Evolutionary conservation across 2,797 vertebrate genomes (phyloP).

Genomic region (Gadopsis marmoratus): DNA sequence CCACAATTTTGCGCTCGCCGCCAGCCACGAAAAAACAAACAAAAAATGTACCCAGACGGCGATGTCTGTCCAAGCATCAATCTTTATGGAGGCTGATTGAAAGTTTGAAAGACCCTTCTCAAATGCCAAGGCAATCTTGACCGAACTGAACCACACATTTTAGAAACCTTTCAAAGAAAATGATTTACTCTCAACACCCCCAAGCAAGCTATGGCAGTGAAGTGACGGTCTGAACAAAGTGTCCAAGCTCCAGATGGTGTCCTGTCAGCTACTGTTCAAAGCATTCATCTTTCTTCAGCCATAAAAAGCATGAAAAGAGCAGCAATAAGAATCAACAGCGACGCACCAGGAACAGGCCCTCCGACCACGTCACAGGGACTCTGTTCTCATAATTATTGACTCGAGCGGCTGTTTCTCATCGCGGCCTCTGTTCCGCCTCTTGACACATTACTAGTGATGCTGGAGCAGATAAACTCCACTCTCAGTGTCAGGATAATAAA

Average conservation of each 20-base stretch:
- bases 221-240: conserved; percentile 45
- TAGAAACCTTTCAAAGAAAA: conserved; percentile 44
- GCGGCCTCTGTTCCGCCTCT: conserved; percentile 4
- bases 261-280: conserved; percentile 56
- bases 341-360: conserved; percentile 10
- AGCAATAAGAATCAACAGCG: conserved; percentile 8
- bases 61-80: background rate
- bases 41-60: background rate
- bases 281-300: conserved; percentile 34
- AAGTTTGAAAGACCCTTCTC: conserved; percentile 37
- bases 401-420: conserved; percentile 38
- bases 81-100: background rate
- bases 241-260: conserved; percentile 56
- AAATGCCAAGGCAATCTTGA: conserved; percentile 36
- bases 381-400: conserved; percentile 33
- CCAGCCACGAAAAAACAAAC: background rate
- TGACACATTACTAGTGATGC: conserved; percentile 41
- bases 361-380: conserved; percentile 10
- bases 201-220: conserved; percentile 27
- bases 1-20: background rate
- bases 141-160: conserved; percentile 19
- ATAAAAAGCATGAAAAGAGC: conserved; percentile 39
- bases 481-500: conserved; percentile 11
- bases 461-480: conserved; percentile 33
- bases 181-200: conserved; percentile 30